Evolutionary conservation across 2,797 vertebrate species (phyloP).

Genomic region (Catostomus latipinnis): DNA sequence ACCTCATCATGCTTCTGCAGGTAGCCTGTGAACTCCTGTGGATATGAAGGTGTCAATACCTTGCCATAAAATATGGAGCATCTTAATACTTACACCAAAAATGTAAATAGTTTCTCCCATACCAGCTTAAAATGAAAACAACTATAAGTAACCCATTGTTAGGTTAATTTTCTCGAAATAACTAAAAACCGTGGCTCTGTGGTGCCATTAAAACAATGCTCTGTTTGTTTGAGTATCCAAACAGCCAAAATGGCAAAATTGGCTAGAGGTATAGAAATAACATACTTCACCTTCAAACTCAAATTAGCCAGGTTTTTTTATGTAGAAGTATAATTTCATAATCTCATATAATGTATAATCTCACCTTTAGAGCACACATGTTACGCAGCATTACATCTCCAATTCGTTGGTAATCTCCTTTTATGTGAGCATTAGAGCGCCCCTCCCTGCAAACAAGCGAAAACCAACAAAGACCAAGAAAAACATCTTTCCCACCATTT

Average conservation of each 20-base stretch:
- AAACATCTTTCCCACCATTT: neutral
- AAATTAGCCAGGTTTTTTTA: neutral
- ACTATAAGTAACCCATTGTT: too few species aligned
- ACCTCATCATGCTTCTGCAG: constrained; percentile 91
- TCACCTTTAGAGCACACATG: constrained; percentile 89
- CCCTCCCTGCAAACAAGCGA: constrained; percentile 84
- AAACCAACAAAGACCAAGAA: neutral
- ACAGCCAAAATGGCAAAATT: too few species aligned
- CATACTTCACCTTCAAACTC: neutral
- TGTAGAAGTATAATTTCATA: neutral
- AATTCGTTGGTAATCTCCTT: constrained; percentile 86
- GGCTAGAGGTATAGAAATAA: too few species aligned
- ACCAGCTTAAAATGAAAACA: too few species aligned
- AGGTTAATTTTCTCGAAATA: too few species aligned
- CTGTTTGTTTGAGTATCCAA: too few species aligned
- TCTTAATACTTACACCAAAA: neutral
- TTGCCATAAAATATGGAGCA: neutral
- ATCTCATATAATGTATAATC: neutral
- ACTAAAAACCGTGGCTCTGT: too few species aligned
- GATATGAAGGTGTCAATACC: neutral
- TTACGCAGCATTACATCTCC: constrained; percentile 94
- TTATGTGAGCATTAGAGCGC: constrained; percentile 78
- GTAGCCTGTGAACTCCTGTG: constrained; percentile 86
- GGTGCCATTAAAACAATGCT: too few species aligned
- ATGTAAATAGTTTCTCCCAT: too few species aligned